Evolutionary conservation across 2,113 vertebrate genomes (phyloP).

Genomic region (Parus major): DNA sequence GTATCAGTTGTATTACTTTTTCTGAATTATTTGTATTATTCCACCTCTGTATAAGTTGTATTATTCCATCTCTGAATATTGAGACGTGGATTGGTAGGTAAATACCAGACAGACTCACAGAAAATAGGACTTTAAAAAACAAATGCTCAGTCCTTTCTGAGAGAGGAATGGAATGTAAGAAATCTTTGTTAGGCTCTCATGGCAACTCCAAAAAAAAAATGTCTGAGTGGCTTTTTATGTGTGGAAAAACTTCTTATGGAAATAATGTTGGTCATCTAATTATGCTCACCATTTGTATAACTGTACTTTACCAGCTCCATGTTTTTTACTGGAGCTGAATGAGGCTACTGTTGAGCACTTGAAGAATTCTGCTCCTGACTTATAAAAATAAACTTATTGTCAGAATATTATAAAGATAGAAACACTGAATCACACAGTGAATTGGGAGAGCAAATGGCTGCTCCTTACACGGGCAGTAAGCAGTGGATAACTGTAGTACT

Average conservation of each 20-base stretch:
- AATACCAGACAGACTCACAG: background rate
- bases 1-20: background rate
- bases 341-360: background rate
- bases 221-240: background rate
- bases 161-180: background rate
- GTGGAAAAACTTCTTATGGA: background rate
- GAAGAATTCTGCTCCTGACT: background rate
- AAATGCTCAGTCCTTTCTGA: background rate
- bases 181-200: background rate
- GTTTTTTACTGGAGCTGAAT: background rate
- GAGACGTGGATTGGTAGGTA: background rate
- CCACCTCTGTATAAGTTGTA: background rate
- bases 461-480: background rate
- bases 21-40: too few species aligned
- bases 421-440: background rate
- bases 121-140: background rate
- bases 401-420: background rate
- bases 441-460: background rate
- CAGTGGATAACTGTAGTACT: background rate
- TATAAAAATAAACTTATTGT: slow-evolving; percentile 13
- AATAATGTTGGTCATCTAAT: background rate
- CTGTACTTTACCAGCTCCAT: background rate
- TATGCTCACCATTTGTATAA: background rate
- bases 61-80: background rate
- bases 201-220: background rate